These are phyloP conservation scores for Tragulus kanchil DNA, from an alignment of 2,113 vertebrate species.

Conservation along the genomic window DNA sequence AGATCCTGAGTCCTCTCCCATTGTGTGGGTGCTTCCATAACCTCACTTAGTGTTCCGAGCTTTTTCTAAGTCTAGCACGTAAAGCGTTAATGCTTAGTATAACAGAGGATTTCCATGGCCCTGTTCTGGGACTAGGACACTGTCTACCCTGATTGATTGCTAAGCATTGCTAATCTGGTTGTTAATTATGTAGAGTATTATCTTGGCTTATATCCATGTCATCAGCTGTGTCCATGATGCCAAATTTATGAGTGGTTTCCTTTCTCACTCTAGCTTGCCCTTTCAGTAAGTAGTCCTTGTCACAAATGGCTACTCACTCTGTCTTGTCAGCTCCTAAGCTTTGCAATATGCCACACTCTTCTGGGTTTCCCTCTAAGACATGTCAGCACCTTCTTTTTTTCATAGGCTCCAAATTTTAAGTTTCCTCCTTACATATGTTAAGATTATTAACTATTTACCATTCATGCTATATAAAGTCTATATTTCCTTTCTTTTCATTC, in stretches of 20 bases:
- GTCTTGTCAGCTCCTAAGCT: background rate
- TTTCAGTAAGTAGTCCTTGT: background rate
- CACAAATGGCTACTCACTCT: background rate
- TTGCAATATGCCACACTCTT: background rate
- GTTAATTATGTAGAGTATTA: background rate
- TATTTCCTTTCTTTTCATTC: background rate
- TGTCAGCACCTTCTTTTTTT: background rate
- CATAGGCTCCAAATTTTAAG: background rate
- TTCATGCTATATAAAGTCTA: background rate
- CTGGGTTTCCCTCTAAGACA: background rate
- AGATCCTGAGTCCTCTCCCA: background rate
- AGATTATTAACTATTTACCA: background rate
- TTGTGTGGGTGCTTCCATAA: rapidly evolving
- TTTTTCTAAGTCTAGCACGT: background rate
- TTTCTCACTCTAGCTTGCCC: background rate
- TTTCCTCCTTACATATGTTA: background rate
- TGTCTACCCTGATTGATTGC: background rate
- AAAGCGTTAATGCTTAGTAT: background rate
- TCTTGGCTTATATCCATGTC: background rate
- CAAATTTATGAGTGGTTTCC: background rate
- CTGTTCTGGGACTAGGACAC: background rate
- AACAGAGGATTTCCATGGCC: background rate
- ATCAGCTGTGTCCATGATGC: background rate
- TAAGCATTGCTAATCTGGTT: background rate
- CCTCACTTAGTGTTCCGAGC: background rate